These are phyloP conservation scores for Enteromius afrohamiltoni DNA, from an alignment of 2,797 vertebrate species.

Conservation along the genomic window DNA sequence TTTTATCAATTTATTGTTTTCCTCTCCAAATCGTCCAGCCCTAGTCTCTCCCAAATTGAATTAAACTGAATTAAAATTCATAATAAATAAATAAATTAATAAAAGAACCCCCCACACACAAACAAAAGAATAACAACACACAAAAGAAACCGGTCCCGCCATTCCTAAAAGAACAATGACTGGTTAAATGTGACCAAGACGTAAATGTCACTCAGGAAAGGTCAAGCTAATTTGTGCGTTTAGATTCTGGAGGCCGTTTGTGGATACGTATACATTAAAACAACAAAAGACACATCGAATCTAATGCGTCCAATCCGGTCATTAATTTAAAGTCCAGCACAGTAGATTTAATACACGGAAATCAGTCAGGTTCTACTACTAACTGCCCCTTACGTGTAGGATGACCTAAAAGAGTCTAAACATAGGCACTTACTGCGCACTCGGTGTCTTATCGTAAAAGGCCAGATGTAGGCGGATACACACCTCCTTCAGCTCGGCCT, in stretches of 20 bases:
- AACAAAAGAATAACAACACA: not conserved
- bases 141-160: not conserved
- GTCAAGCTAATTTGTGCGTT: constrained; percentile 8
- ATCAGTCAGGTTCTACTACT: constrained; percentile 8
- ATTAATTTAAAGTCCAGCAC: not conserved
- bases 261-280: not conserved
- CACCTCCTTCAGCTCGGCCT: constrained; percentile 13
- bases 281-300: not conserved
- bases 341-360: not conserved
- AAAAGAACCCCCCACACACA: not conserved
- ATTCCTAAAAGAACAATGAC: constrained; percentile 20
- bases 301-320: not conserved
- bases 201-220: constrained; percentile 15
- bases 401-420: constrained; percentile 36
- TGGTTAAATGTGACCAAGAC: constrained; percentile 2
- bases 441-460: constrained; percentile 54
- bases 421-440: constrained; percentile 36
- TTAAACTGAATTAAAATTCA: not conserved
- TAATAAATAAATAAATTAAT: no score
- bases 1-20: not conserved
- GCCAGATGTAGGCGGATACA: constrained; percentile 54
- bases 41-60: no score
- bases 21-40: not conserved
- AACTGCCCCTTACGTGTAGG: not conserved
- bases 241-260: not conserved